These are phyloP conservation scores for Torymus auratus DNA, from an alignment of 2,888 invertebrate species.

Conservation along the genomic window DNA sequence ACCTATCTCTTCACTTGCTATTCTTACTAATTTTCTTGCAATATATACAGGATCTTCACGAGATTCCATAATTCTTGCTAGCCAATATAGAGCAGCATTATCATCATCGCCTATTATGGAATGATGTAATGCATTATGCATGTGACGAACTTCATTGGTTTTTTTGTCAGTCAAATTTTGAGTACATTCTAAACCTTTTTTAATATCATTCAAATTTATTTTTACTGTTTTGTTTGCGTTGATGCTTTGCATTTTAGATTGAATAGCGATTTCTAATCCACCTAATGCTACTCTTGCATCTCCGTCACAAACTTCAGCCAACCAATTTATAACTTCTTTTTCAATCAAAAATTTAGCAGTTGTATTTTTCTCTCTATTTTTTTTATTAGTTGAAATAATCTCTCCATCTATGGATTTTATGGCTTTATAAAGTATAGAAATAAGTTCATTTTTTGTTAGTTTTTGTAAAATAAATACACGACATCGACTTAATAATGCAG, in stretches of 20 bases:
- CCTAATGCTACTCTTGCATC: conserved; percentile 89
- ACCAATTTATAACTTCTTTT: conserved; percentile 81
- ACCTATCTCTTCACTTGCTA: conserved; percentile 89
- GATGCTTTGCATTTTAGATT: conserved; percentile 74
- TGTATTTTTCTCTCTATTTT: conserved; percentile 19
- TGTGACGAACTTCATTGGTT: conserved; percentile 90
- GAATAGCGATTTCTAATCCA: conserved; percentile 84
- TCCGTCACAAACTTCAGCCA: conserved; percentile 88
- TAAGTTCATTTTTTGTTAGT: conserved; percentile 80
- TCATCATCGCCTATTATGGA: conserved; percentile 88
- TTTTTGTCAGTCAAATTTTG: conserved; percentile 87
- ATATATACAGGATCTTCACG: conserved; percentile 90
- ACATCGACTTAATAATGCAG: conserved; percentile 87
- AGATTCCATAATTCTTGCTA: conserved; percentile 86
- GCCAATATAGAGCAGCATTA: conserved; percentile 90
- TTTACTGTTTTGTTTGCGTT: conserved; percentile 70
- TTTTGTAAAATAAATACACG: conserved; percentile 87
- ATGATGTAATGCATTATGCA: conserved; percentile 89
- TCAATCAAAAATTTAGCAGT: conserved; percentile 77
- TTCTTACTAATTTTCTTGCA: conserved; percentile 85
- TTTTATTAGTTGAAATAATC: conserved; percentile 5
- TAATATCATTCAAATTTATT: conserved; percentile 81
- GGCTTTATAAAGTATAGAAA: conserved; percentile 81
- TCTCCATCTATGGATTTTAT: conserved; percentile 74
- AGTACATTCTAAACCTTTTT: conserved; percentile 86